Evolutionary conservation across 2,888 invertebrate species (phyloP).

Genomic region (Thymelicus sylvestris): DNA sequence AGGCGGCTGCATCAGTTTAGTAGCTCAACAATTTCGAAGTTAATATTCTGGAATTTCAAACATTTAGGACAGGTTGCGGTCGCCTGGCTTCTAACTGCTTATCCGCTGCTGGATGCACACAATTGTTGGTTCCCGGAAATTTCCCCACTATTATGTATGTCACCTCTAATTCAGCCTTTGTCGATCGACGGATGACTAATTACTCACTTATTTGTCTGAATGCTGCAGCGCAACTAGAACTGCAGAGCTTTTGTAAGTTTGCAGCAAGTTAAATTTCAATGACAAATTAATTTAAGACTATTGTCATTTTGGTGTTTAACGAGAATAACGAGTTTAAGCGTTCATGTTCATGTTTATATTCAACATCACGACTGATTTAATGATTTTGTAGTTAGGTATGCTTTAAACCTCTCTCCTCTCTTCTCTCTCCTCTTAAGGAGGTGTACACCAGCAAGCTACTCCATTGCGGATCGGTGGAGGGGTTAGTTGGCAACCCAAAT

Average conservation of each 20-base stretch:
- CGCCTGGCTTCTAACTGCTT: slow-evolving; percentile 24
- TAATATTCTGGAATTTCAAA: slow-evolving; percentile 14
- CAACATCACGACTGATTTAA: too few relatives aligned
- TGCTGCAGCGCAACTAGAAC: slow-evolving; percentile 24
- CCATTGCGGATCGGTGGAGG: too few relatives aligned
- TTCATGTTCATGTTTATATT: too few relatives aligned
- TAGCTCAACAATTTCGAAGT: slow-evolving; percentile 9
- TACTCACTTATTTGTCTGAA: slow-evolving; percentile 37
- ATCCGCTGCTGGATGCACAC: slow-evolving; percentile 20
- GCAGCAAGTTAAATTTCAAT: background rate
- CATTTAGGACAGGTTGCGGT: slow-evolving; percentile 25
- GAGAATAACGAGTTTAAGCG: too few relatives aligned
- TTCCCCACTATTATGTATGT: slow-evolving; percentile 34
- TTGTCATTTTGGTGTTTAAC: background rate
- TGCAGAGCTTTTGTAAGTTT: slow-evolving; percentile 21
- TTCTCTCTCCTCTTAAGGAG: too few relatives aligned
- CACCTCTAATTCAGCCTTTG: slow-evolving; percentile 40
- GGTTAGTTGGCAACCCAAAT: too few relatives aligned
- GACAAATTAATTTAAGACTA: too few relatives aligned
- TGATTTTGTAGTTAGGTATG: too few relatives aligned
- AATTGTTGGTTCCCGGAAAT: slow-evolving; percentile 33
- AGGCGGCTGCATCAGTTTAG: background rate
- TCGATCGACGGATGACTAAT: slow-evolving; percentile 36
- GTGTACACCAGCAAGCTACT: too few relatives aligned
- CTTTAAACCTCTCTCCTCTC: too few relatives aligned